Evolutionary conservation across 35 echinoderm and acorn worm species (phyloP), one percentile per base, ranked within the genome.

Genomic region (Apostichopus parvimensis): DNA sequence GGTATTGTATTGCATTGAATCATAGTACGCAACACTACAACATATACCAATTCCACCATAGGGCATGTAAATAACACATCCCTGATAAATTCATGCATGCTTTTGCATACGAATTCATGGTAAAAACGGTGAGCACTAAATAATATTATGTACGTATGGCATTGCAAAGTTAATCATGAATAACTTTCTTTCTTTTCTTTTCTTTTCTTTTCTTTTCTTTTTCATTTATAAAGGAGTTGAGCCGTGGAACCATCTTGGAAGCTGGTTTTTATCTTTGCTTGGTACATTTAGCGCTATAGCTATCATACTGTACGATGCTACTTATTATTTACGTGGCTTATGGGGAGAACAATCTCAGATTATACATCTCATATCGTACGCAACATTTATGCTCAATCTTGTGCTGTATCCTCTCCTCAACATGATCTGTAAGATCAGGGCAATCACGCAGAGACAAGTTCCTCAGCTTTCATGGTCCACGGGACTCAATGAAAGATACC

Each of bases 241-340:
- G 13, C 62, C 64, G 45, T 95, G 94, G 94, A 93, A 95, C 66
- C 94, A 95, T 80, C 52, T 79, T 26, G 94, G 94, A 9, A 95
- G 94, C 60, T 87, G 92, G 71, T 71, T 95, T 14, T 60, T 95
- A 5, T 95, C 94, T 1, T 1, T 93, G 9, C 14, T 95, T 26
- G 73, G 80, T 2, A 92, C 77, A 1, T 59, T 90, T 5, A 22
- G 72, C 18, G 56, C 89, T 25, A 77, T 95, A 21, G 20, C 77
- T 24, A 25, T 95, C 13, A 75, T 95, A 59, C 10, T 91, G 5
- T 93, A 93, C 45, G 94, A 95, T 56, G 78, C 88, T 61, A 21
- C 23, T 1, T 86, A 78, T 53, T 95, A 95, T 65, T 26, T 79
- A 17, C 15, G 45, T 6, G 62, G 56, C 25, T 80, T 90, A 28